Evolutionary conservation across 2,888 invertebrate genomes (phyloP).

Genomic region (Phragmatobia fuliginosa): DNA sequence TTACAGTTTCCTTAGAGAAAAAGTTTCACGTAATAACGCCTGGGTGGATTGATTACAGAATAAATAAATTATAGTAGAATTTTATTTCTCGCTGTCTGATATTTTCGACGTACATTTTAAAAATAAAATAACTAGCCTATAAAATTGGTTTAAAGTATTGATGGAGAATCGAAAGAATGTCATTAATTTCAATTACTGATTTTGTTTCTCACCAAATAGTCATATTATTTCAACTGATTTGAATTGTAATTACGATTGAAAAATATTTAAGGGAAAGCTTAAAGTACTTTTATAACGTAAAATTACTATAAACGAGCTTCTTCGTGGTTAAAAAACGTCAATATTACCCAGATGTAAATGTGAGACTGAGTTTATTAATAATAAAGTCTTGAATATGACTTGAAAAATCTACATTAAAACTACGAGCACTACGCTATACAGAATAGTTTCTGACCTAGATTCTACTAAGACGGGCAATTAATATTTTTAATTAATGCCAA

Average conservation of each 20-base stretch:
- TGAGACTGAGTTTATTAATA: neutral
- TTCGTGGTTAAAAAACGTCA: neutral
- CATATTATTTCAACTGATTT: neutral
- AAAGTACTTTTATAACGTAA: neutral
- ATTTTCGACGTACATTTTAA: neutral
- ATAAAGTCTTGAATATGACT: neutral
- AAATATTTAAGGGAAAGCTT: neutral
- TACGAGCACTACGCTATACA: neutral
- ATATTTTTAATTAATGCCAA: neutral
- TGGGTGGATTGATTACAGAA: slow-evolving; percentile 22
- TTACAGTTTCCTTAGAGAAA: slow-evolving; percentile 34
- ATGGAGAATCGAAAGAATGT: too few species aligned
- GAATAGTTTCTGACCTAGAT: neutral
- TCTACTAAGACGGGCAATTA: neutral
- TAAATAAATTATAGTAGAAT: slow-evolving; percentile 27
- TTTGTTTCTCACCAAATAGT: neutral
- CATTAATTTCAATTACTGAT: too few species aligned
- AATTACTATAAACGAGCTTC: neutral
- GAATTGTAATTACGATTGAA: neutral
- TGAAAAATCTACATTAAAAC: neutral
- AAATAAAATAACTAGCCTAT: neutral
- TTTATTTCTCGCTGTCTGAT: neutral
- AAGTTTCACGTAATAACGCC: slow-evolving; percentile 30
- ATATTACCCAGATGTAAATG: neutral
- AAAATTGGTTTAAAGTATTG: neutral